A percentile compares a stretch with the other conserved stretches of the same genome.
Evolutionary conservation across 2,113 vertebrate species (phyloP).

Genomic region (Epinephelus moara): DNA sequence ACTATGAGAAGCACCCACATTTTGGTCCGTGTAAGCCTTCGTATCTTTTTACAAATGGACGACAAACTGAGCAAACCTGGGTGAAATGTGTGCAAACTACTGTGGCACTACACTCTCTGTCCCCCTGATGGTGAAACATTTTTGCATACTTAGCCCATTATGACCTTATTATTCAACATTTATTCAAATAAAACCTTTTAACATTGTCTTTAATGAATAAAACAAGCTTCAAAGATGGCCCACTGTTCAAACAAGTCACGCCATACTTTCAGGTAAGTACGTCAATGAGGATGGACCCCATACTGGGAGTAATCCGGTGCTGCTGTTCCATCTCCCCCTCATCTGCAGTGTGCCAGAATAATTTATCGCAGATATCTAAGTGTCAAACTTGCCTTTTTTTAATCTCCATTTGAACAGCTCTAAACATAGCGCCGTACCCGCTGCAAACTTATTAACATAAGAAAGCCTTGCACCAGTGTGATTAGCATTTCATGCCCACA

Average conservation of each 20-base stretch:
- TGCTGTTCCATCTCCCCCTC: slow-evolving; percentile 29
- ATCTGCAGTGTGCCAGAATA: slow-evolving; percentile 52
- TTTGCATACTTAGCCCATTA: slow-evolving; percentile 4
- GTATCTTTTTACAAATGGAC: not conserved
- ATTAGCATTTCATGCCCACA: slow-evolving; percentile 69
- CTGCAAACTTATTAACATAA: slow-evolving; percentile 64
- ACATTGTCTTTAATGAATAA: slow-evolving; percentile 11
- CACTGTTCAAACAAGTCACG: slow-evolving; percentile 39
- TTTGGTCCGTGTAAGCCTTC: not conserved
- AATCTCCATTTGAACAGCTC: slow-evolving; percentile 66
- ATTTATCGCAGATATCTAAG: slow-evolving; percentile 50
- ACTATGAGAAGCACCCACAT: slow-evolving; percentile 2
- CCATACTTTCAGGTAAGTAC: slow-evolving; percentile 44
- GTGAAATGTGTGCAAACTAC: not conserved
- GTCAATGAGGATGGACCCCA: slow-evolving; percentile 42
- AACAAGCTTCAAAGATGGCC: not conserved
- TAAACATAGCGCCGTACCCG: slow-evolving; percentile 57
- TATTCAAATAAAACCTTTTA: slow-evolving; percentile 30
- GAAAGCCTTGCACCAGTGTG: slow-evolving; percentile 41
- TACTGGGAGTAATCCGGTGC: slow-evolving; percentile 46
- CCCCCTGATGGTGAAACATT: not conserved
- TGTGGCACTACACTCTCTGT: not conserved
- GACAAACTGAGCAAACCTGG: not conserved
- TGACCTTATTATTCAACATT: slow-evolving; percentile 24
- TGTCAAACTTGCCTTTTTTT: slow-evolving; percentile 58